Evolutionary conservation across 2,888 invertebrate species (phyloP).

Genomic region (Molorchus minor): DNA sequence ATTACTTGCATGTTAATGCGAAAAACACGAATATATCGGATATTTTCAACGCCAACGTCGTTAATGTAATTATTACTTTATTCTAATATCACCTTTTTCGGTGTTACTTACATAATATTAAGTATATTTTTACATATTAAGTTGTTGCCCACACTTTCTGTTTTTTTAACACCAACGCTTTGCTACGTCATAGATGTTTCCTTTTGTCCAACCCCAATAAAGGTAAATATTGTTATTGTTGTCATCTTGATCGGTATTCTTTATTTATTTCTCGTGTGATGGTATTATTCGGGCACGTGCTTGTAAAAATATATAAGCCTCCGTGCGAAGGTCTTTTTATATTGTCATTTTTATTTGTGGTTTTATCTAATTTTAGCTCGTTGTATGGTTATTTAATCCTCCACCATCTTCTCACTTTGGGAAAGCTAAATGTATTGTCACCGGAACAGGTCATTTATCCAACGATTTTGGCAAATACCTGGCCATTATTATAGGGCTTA

Average conservation of each 20-base stretch:
- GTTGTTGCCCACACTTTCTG: slow-evolving; percentile 33
- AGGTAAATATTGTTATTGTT: slow-evolving; percentile 21
- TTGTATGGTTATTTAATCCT: too few relatives aligned
- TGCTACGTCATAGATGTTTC: slow-evolving; percentile 30
- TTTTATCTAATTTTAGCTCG: too few relatives aligned
- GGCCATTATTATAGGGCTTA: too few relatives aligned
- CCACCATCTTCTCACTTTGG: too few relatives aligned
- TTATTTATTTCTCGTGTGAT: too few relatives aligned
- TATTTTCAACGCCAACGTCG: slow-evolving; percentile 44
- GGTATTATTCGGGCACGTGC: too few relatives aligned
- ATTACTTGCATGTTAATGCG: slow-evolving; percentile 6
- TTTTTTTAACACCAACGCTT: slow-evolving; percentile 39
- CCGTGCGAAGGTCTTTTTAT: too few relatives aligned
- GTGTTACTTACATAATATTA: slow-evolving; percentile 49
- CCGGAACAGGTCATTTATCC: too few relatives aligned
- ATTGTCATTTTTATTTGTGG: too few relatives aligned
- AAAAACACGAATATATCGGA: slow-evolving; percentile 23
- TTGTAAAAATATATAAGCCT: too few relatives aligned
- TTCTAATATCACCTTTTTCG: slow-evolving; percentile 53
- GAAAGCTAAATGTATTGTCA: too few relatives aligned
- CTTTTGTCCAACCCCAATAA: slow-evolving; percentile 10
- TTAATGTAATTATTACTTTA: slow-evolving; percentile 45
- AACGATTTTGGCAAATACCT: too few relatives aligned
- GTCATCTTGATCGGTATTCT: slow-evolving; percentile 6
- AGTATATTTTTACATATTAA: slow-evolving; percentile 41